Evolutionary conservation across 1,140 invertebrate species (phyloP).

Genomic region (Stenopsyche tienmushanensis): DNA sequence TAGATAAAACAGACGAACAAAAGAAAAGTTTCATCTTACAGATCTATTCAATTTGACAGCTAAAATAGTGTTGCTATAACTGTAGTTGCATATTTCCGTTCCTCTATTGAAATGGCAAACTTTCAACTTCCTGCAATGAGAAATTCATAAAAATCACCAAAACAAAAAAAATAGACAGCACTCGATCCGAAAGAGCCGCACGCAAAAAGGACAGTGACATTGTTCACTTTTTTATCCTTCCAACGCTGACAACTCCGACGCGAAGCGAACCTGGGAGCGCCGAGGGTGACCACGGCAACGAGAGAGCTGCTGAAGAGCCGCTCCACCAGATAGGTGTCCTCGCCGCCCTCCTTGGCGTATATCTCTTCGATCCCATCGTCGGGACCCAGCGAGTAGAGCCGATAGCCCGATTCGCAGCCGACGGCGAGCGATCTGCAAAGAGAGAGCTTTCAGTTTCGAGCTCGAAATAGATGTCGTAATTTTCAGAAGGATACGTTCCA

Average conservation of each 20-base stretch:
- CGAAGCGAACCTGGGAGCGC: conserved; percentile 86
- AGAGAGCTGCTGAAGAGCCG: conserved; percentile 95
- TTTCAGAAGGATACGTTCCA: no score
- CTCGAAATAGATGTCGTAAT: no score
- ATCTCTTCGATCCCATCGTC: conserved; percentile 86
- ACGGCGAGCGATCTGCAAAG: conserved; percentile 83
- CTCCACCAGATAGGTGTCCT: conserved; percentile 93
- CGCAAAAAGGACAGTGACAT: no score
- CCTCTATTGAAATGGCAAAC: conserved; percentile 98
- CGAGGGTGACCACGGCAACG: conserved; percentile 90
- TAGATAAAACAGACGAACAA: no score
- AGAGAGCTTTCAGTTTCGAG: no score
- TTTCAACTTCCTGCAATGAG: conserved; percentile 54
- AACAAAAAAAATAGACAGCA: neutral
- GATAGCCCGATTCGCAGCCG: conserved; percentile 85
- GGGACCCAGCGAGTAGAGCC: conserved; percentile 80
- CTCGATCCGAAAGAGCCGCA: no score
- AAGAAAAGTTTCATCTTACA: conserved; percentile 61
- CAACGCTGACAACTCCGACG: no score
- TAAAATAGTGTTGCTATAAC: conserved; percentile 96
- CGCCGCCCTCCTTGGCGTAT: conserved; percentile 69
- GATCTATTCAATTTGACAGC: conserved; percentile 94
- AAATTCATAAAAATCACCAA: conserved; percentile 7
- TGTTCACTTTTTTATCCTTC: no score
- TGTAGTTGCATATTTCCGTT: conserved; percentile 98